phyloP scores from a whole-genome alignment of 2,113 vertebrate genomes.

The Rhinolophus ferrumequinum region DNA sequence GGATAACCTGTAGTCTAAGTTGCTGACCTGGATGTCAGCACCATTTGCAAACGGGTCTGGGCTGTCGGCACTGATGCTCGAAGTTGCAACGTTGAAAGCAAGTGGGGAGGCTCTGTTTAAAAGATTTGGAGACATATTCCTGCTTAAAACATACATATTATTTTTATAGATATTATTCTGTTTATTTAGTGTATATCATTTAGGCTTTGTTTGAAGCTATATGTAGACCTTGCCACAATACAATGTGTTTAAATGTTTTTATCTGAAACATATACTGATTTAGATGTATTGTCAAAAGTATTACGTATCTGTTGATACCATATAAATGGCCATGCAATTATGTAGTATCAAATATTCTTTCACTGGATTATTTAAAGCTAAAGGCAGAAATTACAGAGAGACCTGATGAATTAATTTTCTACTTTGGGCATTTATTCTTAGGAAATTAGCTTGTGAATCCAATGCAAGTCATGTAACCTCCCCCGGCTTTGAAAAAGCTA shows the following conservation, averaged over 20 bases:
- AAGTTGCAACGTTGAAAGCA: constrained; percentile 81
- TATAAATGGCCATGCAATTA: background rate
- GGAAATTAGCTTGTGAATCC: background rate
- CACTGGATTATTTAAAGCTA: background rate
- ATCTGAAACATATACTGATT: background rate
- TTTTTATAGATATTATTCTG: background rate
- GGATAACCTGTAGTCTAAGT: constrained; percentile 96
- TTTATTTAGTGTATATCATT: background rate
- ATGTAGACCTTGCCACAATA: background rate
- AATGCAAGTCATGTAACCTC: background rate
- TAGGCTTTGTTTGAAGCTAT: background rate
- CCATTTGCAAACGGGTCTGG: constrained; percentile 93
- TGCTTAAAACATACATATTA: constrained; percentile 74
- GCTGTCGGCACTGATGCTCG: constrained; percentile 81
- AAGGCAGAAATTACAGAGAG: background rate
- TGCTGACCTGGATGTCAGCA: constrained; percentile 94
- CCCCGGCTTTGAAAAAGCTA: background rate
- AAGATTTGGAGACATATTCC: constrained; percentile 92
- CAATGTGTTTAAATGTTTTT: background rate
- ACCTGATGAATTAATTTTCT: background rate
- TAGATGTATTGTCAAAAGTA: background rate
- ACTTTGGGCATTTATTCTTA: background rate
- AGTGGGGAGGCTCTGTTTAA: constrained; percentile 94
- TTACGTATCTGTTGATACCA: background rate
- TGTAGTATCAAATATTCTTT: constrained; percentile 21